Evolutionary conservation across 2,797 vertebrate species (phyloP), one percentile per base, ranked within the genome.

Genomic region (Oceanodroma leucorhoa): DNA sequence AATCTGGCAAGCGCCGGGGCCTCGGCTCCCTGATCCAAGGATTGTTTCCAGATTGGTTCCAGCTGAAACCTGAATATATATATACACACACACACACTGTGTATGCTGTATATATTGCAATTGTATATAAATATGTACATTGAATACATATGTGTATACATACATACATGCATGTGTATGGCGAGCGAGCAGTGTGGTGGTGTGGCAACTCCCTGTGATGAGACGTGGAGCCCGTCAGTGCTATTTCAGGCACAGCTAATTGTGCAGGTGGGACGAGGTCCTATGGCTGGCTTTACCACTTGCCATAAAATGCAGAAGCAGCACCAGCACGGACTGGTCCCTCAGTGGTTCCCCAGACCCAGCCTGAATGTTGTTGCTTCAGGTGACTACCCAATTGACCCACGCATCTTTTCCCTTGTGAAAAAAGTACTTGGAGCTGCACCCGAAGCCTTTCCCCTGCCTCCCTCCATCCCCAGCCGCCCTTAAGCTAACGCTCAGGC

Each of bases 91-190:
- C 17, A 30, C 16, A 65, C 13, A 9, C 7, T 8, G n/a, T 36
- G 24, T 29, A 43, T 16, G 20, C 17, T 53, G 8, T 29, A 1
- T 38, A 12, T 45, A 15, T 17, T 48, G 40, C 40, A 29, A 26
- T 1, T 64, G 36, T 67, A 36, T 54, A 46, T 57, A 82, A 92
- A 72, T 18, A 20, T 5, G 21, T 57, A 6, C 34, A 46, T 22
- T 65, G 53, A 55, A 40, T 71, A n/a, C 12, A 2, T 23, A 1
- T 43, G 32, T 76, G 26, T 45, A 6, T 21, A 7, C 9, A 53
- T 2, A 65, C 8, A 23, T 5, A 38, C 3, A 38, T 0, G 2
- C 0, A 0, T 20, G n/a, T 11, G 65, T 13, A 2, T 0, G 32
- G 11, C 1, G 4, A 36, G 26, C 46, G 55, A 77, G 67, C 14